Percentiles rank a stretch among this genome's conserved stretches.
These are phyloP conservation scores for Hydropotes inermis DNA, from an alignment of 2,113 vertebrate genomes.

Conservation along the genomic window DNA sequence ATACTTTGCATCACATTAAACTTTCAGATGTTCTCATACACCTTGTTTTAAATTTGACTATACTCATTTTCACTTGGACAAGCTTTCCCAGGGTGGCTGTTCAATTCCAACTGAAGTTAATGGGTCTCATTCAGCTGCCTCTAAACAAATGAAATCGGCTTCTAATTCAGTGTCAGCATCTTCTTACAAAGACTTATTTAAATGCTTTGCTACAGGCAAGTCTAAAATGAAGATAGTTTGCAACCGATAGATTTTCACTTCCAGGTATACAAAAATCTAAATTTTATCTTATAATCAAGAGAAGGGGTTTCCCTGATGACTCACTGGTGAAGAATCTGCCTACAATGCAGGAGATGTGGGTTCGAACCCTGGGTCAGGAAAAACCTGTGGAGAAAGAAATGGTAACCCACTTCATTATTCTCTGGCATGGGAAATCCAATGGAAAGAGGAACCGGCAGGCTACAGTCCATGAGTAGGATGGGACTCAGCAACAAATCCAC, in stretches of 20 bases:
- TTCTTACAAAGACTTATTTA: background rate
- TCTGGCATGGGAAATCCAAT: background rate
- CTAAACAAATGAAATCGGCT: background rate
- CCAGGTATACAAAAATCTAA: background rate
- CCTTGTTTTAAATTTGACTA: conserved; percentile 25
- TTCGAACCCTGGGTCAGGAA: background rate
- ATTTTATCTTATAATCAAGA: background rate
- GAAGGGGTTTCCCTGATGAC: background rate
- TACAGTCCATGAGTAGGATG: background rate
- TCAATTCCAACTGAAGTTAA: conserved; percentile 37
- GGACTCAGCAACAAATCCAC: background rate
- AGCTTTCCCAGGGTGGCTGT: conserved; percentile 39
- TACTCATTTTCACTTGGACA: conserved; percentile 26
- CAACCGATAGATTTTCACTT: conserved; percentile 13
- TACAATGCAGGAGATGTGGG: background rate
- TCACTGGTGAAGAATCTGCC: background rate
- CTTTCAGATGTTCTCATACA: background rate
- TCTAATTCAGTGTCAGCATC: background rate
- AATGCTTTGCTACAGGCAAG: background rate
- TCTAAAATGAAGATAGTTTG: conserved; percentile 21
- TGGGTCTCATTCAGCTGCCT: conserved; percentile 23
- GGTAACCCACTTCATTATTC: background rate
- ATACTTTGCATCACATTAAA: background rate
- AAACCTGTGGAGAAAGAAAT: background rate
- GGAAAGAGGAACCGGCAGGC: background rate